These are phyloP conservation scores for Plemyria rubiginata DNA, from an alignment of 2,888 invertebrate species.

Conservation along the genomic window DNA sequence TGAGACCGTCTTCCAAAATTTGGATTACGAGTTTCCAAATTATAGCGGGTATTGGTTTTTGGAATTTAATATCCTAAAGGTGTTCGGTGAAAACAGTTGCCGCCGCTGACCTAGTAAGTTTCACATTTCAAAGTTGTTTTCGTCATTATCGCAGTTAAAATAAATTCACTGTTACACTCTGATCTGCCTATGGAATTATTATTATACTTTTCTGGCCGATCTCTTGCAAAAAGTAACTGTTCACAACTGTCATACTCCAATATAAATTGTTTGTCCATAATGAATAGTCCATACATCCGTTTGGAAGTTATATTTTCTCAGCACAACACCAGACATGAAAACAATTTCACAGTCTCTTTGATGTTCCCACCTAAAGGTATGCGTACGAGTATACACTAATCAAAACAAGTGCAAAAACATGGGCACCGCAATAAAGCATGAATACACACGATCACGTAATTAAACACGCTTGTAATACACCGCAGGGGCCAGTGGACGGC, in stretches of 20 bases:
- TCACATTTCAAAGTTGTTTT: neutral
- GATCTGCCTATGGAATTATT: neutral
- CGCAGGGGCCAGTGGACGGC: constrained; percentile 39
- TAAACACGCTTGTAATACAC: constrained; percentile 47
- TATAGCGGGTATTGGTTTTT: constrained; percentile 39
- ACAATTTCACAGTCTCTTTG: constrained; percentile 9
- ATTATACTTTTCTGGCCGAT: no score
- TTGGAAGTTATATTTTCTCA: neutral
- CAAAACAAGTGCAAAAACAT: constrained; percentile 36
- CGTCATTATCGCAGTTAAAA: neutral
- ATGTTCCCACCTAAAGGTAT: constrained; percentile 6
- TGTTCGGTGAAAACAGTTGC: constrained; percentile 12
- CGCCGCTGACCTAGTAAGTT: neutral
- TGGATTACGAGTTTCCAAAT: constrained; percentile 58
- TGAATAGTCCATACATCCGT: neutral
- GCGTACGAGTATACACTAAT: constrained; percentile 20
- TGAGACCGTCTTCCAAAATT: constrained; percentile 57
- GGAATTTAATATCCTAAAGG: constrained; percentile 19
- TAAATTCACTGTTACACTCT: neutral
- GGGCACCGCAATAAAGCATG: constrained; percentile 28
- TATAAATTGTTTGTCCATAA: neutral
- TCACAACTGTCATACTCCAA: neutral
- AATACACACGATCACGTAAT: constrained; percentile 48
- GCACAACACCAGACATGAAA: constrained; percentile 3
- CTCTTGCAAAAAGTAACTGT: no score